These are phyloP conservation scores for Liolophura sinensis DNA, from an alignment of 1,140 invertebrate species.

Conservation along the genomic window DNA sequence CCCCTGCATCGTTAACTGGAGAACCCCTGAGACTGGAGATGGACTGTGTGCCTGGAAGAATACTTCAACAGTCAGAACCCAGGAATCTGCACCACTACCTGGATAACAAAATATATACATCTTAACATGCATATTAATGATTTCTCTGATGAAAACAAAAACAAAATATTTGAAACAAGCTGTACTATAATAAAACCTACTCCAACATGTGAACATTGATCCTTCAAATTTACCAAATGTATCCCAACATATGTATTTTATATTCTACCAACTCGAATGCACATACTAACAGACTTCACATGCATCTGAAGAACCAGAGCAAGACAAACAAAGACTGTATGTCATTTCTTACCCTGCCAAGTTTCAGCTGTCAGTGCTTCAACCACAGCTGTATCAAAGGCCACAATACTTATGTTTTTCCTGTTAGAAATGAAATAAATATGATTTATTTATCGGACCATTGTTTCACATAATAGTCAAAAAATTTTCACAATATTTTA, in stretches of 20 bases:
- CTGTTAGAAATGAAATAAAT: slow-evolving; percentile 23
- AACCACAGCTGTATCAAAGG: slow-evolving; percentile 33
- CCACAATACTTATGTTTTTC: slow-evolving; percentile 40
- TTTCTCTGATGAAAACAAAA: not conserved
- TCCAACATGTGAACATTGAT: too few relatives aligned
- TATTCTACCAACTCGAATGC: too few relatives aligned
- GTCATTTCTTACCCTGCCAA: slow-evolving; percentile 19
- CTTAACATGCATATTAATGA: not conserved
- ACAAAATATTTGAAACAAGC: too few relatives aligned
- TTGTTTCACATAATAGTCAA: too few relatives aligned
- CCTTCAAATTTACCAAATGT: not conserved
- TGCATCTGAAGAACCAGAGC: too few relatives aligned
- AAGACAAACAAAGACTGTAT: too few relatives aligned
- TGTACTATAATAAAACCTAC: too few relatives aligned
- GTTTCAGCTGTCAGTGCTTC: slow-evolving; percentile 36
- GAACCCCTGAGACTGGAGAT: slow-evolving; percentile 13
- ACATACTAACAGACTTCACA: too few relatives aligned
- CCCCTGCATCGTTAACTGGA: slow-evolving; percentile 21
- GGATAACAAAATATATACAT: slow-evolving; percentile 1
- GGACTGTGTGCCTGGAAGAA: slow-evolving; percentile 19
- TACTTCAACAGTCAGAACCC: slow-evolving; percentile 25
- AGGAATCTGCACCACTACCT: slow-evolving; percentile 22
- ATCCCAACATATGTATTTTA: too few relatives aligned
- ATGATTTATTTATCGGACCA: not conserved
- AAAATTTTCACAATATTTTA: too few relatives aligned